Evolutionary conservation across 1,140 invertebrate species (phyloP).

Genomic region (Drosophila takahashii): DNA sequence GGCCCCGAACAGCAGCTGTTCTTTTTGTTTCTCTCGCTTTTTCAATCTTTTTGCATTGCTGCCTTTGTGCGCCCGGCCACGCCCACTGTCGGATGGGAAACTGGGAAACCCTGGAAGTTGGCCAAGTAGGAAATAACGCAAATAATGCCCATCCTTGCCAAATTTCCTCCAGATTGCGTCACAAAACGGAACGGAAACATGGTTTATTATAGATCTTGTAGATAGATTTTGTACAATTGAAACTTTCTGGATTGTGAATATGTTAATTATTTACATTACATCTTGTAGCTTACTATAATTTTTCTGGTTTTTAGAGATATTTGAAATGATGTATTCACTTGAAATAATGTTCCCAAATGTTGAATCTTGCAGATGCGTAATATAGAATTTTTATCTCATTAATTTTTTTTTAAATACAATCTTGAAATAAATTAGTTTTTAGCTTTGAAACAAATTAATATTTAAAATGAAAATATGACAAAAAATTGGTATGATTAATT

Average conservation of each 20-base stretch:
- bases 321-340: too few species aligned
- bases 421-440: background rate
- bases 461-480: too few species aligned
- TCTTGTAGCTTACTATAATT: too few species aligned
- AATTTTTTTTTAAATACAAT: too few species aligned
- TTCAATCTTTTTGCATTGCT: conserved; percentile 2
- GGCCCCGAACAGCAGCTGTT: conserved; percentile 27
- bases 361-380: too few species aligned
- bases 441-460: background rate
- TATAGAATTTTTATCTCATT: too few species aligned
- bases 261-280: too few species aligned
- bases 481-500: too few species aligned
- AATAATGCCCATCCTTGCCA: conserved; percentile 8
- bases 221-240: background rate
- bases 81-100: conserved; percentile 7
- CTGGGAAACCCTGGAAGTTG: conserved; percentile 28
- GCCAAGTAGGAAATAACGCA: conserved; percentile 23
- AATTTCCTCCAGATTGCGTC: conserved; percentile 9
- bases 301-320: too few species aligned
- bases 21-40: conserved; percentile 6
- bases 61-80: conserved; percentile 4
- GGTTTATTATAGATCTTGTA: background rate
- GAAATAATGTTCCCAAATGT: too few species aligned
- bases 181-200: background rate
- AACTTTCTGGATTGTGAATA: too few species aligned